These are phyloP conservation scores for Molorchus minor DNA, from an alignment of 2,888 invertebrate species.

Conservation along the genomic window DNA sequence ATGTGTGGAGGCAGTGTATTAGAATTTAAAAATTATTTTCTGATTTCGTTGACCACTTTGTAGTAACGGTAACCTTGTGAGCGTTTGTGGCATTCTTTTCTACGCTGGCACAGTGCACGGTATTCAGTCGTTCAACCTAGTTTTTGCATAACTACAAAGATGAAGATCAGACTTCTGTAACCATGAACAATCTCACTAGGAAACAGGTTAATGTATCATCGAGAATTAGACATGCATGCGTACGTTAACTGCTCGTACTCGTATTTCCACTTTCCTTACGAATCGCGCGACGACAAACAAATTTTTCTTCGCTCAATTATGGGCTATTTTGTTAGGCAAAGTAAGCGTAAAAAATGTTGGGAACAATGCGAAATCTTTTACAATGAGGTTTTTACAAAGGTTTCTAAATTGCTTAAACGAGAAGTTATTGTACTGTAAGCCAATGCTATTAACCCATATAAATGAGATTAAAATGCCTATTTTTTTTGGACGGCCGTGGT, in stretches of 20 bases:
- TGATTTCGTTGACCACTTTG: too few species aligned
- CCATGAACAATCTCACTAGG: background rate
- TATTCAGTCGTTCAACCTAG: constrained; percentile 28
- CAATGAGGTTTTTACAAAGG: constrained; percentile 4
- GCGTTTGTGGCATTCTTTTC: too few species aligned
- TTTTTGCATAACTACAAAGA: constrained; percentile 1
- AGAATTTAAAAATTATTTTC: too few species aligned
- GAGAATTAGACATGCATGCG: constrained; percentile 8
- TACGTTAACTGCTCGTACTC: constrained; percentile 2
- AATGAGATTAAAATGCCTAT: too few species aligned
- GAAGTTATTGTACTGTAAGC: too few species aligned
- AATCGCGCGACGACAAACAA: background rate
- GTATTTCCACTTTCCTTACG: constrained; percentile 18
- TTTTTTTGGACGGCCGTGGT: too few species aligned
- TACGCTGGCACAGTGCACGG: background rate
- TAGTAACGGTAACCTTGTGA: too few species aligned
- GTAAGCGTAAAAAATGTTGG: background rate
- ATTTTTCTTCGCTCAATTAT: background rate
- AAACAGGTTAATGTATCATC: constrained; percentile 21
- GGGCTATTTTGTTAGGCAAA: background rate
- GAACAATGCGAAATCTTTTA: constrained; percentile 7
- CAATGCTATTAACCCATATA: too few species aligned
- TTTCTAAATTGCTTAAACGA: constrained; percentile 2
- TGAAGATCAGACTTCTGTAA: constrained; percentile 2
- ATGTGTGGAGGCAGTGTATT: too few species aligned